Base-by-base conservation (phyloP, 2,888 invertebrate genomes). In the Lasioglossum villosulum region DNA sequence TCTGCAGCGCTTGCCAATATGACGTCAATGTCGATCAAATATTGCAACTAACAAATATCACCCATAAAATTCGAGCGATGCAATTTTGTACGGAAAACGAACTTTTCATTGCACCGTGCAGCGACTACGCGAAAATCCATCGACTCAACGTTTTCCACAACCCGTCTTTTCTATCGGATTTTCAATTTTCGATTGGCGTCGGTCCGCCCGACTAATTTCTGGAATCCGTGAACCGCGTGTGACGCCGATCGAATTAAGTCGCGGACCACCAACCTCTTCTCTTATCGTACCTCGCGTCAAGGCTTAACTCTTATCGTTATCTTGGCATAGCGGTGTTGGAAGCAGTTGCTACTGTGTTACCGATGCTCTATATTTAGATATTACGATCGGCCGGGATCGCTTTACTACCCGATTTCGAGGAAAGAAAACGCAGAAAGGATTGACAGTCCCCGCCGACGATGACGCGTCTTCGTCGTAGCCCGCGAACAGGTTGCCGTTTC, bases 271-370 rank as follows among this genome's bases (percentile, higher is more conserved):
- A 80, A 68, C 37, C 83, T 5, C 81, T 75, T 80, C 79, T 87
- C 87, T 19, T 73, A 42, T 90, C 39, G 39, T 75, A 90, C 89
- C 88, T 86, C 75, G 82, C 86, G 72, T 73, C 83, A 73, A 81
- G 90, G 92, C 92, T 93, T 90, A 91, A 92, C 86, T 92, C 91
- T 94, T 94, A 94, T 94, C 94, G 94, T 93, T 94, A 94, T 94
- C 94, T 90, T 85, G 74, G 45, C 79, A 90, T 91, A 90, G 82
- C 88, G 89, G 88, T 87, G 89, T 91, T 89, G 91, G 87, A 89
- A 89, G 86, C 90, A 86, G 80, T 85, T 88, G 94, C 94, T 94
- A 94, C 94, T 81, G 94, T 94, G 90, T 94, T 94, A 94, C 94
- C 90, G 83, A 70, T 72, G 85, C 72, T 83, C 88, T 90, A 90